Conservation (phyloP, 2,888 invertebrate species). For the Drosophila histrio region DNA sequence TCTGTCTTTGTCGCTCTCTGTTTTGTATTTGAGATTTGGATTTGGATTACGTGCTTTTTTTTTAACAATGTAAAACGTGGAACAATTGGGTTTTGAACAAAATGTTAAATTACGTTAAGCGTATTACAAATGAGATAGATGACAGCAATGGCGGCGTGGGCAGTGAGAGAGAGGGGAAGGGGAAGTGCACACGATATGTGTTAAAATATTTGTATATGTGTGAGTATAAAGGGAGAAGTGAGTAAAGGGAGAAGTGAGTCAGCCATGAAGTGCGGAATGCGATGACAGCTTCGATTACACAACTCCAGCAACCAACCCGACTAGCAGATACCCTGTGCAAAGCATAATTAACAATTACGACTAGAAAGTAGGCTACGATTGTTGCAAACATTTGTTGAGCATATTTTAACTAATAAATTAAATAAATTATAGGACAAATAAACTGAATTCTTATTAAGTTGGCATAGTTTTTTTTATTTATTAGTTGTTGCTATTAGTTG, state of each 20-base stretch:
- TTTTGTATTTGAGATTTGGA: constrained; percentile 19
- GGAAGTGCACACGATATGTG: constrained; percentile 14
- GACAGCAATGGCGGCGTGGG: background rate
- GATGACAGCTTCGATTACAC: constrained; percentile 8
- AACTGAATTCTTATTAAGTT: too few relatives aligned
- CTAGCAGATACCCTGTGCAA: background rate
- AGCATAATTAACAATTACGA: background rate
- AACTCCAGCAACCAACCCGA: background rate
- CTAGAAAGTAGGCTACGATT: background rate
- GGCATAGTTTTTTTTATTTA: too few relatives aligned
- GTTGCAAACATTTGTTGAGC: too few relatives aligned
- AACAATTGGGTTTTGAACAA: constrained; percentile 52
- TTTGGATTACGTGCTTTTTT: constrained; percentile 32
- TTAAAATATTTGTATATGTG: constrained; percentile 21
- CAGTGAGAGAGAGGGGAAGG: background rate
- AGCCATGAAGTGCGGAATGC: constrained; percentile 7
- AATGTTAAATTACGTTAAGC: constrained; percentile 40
- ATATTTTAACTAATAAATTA: too few relatives aligned
- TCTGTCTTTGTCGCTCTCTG: constrained; percentile 7
- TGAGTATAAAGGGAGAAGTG: constrained; percentile 7
- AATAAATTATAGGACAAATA: too few relatives aligned
- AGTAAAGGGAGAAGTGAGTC: constrained; percentile 25
- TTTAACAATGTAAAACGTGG: constrained; percentile 28
- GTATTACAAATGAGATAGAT: constrained; percentile 44
- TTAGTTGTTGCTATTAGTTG: too few relatives aligned